These are phyloP conservation scores for Eulemur mongoz DNA, from an alignment of 2,797 vertebrate species.

Conservation along the genomic window DNA sequence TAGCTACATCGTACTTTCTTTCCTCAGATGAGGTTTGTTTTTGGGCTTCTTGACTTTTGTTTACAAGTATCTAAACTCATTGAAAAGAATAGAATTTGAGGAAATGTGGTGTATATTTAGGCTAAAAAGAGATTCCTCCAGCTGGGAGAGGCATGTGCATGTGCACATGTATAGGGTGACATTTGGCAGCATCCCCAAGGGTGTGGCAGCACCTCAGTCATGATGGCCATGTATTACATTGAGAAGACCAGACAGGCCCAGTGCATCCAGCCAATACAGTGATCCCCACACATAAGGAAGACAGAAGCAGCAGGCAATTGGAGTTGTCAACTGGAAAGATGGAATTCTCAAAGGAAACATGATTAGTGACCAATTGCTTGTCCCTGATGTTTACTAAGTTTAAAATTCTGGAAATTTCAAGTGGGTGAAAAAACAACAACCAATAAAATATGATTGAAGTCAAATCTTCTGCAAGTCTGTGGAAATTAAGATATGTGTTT, in stretches of 20 bases:
- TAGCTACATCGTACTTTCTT: not conserved
- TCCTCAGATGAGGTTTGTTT: not conserved
- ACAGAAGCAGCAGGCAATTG: not conserved
- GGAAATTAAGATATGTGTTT: not conserved
- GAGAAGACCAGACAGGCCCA: not conserved
- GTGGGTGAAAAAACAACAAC: not conserved
- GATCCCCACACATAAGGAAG: not conserved
- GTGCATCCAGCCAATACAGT: rapidly evolving
- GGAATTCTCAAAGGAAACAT: not conserved
- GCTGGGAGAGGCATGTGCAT: not conserved
- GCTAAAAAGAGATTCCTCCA: not conserved
- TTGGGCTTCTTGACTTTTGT: not conserved
- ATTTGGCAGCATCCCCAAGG: not conserved
- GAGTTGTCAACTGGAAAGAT: not conserved
- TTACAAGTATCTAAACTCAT: not conserved
- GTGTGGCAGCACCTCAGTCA: not conserved
- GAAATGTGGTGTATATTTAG: not conserved
- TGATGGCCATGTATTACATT: not conserved
- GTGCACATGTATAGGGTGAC: rapidly evolving
- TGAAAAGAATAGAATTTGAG: not conserved
- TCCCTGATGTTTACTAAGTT: not conserved
- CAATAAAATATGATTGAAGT: not conserved
- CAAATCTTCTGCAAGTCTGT: not conserved
- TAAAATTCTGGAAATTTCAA: not conserved
- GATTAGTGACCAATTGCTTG: not conserved